Percentiles rank a stretch among this genome's conserved stretches.
phyloP scores from a whole-genome alignment of 2,113 vertebrate genomes.

The Rhinoderma darwinii region DNA sequence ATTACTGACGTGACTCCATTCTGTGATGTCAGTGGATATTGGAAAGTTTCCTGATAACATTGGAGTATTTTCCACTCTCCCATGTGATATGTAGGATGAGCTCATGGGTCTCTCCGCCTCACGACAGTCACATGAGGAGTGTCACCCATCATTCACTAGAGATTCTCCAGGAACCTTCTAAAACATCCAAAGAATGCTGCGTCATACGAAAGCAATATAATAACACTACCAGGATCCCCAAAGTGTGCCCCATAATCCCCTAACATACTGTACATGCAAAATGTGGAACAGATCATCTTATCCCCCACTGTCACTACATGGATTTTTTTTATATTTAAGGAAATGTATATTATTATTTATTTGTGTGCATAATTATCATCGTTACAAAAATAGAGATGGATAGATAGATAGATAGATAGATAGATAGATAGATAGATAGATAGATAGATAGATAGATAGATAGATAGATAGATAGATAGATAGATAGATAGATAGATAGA shows the following conservation, averaged over 20 bases:
- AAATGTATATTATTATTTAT: too few species aligned
- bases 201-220: neutral
- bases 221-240: neutral
- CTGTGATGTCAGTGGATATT: neutral
- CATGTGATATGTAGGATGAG: neutral
- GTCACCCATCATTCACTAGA: neutral
- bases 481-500: too few species aligned
- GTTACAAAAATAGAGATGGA: too few species aligned
- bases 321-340: too few species aligned
- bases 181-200: constrained; percentile 15
- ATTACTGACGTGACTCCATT: neutral
- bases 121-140: neutral
- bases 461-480: too few species aligned
- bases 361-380: too few species aligned
- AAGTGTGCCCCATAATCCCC: neutral
- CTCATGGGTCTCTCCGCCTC: neutral
- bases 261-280: neutral
- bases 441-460: too few species aligned
- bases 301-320: neutral
- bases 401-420: too few species aligned
- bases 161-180: neutral
- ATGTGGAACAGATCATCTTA: neutral
- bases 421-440: too few species aligned
- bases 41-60: neutral
- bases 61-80: constrained; percentile 8